These are phyloP conservation scores for Diplazon laetatorius DNA, from an alignment of 2,888 invertebrate species.

Conservation along the genomic window DNA sequence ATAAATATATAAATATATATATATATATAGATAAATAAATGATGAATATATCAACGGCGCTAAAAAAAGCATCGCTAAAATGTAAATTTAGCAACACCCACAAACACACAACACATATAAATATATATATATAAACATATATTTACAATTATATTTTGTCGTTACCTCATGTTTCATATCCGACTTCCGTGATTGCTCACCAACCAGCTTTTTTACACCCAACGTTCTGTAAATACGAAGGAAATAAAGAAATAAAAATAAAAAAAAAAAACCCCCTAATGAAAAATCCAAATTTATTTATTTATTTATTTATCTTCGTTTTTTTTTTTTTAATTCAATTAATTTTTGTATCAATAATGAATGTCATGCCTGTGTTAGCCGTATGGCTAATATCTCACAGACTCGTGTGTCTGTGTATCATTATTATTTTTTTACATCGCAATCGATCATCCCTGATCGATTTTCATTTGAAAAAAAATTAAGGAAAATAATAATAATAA, in stretches of 20 bases:
- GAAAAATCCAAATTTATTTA: too few relatives aligned
- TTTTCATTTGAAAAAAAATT: too few relatives aligned
- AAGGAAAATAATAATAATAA: too few relatives aligned
- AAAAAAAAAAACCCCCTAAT: conserved; percentile 38
- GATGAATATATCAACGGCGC: conserved; percentile 54
- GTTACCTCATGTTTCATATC: conserved; percentile 64
- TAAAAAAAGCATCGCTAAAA: conserved; percentile 48
- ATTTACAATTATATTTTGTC: conserved; percentile 51
- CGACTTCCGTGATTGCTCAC: conserved; percentile 59
- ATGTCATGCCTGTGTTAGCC: conserved; percentile 42
- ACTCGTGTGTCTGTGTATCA: not conserved
- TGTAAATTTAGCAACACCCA: conserved; percentile 58
- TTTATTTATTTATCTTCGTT: too few relatives aligned
- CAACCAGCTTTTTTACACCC: conserved; percentile 66
- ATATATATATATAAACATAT: conserved; percentile 43
- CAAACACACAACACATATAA: conserved; percentile 24
- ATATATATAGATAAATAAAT: conserved; percentile 38
- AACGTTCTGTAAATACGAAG: conserved; percentile 69
- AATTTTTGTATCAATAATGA: conserved; percentile 19
- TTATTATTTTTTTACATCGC: conserved; percentile 44
- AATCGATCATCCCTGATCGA: conserved; percentile 34
- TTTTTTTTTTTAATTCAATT: too few relatives aligned
- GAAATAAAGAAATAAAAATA: conserved; percentile 63
- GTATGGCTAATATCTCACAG: conserved; percentile 49
- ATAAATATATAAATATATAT: conserved; percentile 43